phyloP scores from a whole-genome alignment of 2,888 invertebrate genomes.

The Icerya purchasi region DNA sequence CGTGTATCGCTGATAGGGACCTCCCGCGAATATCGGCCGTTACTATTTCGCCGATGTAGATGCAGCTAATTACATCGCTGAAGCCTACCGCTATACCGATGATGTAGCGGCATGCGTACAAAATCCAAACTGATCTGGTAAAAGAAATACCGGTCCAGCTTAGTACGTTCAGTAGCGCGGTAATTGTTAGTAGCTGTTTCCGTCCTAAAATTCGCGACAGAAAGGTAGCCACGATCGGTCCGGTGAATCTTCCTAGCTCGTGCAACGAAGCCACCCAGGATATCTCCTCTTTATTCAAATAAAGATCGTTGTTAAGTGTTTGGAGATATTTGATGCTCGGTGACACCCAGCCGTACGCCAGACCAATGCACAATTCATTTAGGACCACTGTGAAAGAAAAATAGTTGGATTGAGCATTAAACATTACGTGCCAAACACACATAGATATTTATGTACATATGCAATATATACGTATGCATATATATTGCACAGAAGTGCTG shows the following conservation, averaged over 20 bases:
- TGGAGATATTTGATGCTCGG: background rate
- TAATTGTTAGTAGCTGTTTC: background rate
- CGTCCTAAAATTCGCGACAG: background rate
- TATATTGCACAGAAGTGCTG: too few relatives aligned
- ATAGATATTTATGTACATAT: too few relatives aligned
- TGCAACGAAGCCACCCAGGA: constrained; percentile 8
- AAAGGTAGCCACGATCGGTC: background rate
- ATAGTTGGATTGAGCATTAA: too few relatives aligned
- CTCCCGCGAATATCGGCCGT: constrained; percentile 16
- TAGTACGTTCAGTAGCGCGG: background rate
- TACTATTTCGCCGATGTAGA: constrained; percentile 18
- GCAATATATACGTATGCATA: too few relatives aligned
- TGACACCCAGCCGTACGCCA: background rate
- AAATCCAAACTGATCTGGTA: constrained; percentile 2
- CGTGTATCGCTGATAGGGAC: too few relatives aligned
- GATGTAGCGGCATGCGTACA: constrained; percentile 16
- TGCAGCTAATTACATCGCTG: constrained; percentile 16
- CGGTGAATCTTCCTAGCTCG: background rate
- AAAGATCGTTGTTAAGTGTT: background rate
- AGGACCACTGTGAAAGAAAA: too few relatives aligned
- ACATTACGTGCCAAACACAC: too few relatives aligned
- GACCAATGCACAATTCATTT: constrained; percentile 1
- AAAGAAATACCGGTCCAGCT: background rate
- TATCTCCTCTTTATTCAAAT: background rate
- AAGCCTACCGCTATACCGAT: constrained; percentile 18